Evolutionary conservation across 2,797 vertebrate species (phyloP), one percentile per base, ranked within the genome.

Genomic region (Ibycter americanus): DNA sequence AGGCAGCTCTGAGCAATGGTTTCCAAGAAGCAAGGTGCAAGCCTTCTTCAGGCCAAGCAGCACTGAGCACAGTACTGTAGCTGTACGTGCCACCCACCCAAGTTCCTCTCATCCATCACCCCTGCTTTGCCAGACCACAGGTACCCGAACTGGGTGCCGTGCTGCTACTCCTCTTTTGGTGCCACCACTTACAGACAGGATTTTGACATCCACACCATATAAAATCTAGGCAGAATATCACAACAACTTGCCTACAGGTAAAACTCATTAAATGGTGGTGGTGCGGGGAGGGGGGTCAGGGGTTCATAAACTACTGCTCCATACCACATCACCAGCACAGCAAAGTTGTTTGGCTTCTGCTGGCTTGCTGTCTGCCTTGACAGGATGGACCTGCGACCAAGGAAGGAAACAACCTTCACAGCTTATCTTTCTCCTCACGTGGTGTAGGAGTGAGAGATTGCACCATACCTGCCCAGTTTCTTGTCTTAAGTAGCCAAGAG

Each of bases 11-110:
- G 25, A 74, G n/a, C 47, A 84, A 8, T 25, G 15, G n/a, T 20
- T 89, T 63, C 84, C 20, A 58, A 79, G 79, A 20, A 70, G 62
- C 12, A 21, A 66, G 66, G 20, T 11, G 4, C 7, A 83, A 85
- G 42, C 27, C 20, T 40, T 56, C 42, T 65, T 54, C 52, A 74
- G 74, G 54, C 31, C 70, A 62, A 42, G 49, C 61, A 74, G 65
- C 54, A 18, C 65, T 8, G 19, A 83, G 38, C n/a, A 65, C 49
- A 5, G 12, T 9, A 5, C n/a, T 0, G 0, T 1, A 55, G 46
- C 38, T 27, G 11, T 29, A 34, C 0, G 0, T 82, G 36, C n/a
- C 62, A 36, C 11, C 66, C 49, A 56, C 27, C 13, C 3, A 25
- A 18, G 51, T 5, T 81, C 20, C 26, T 72, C n/a, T 78, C 10